A percentile compares a stretch with the other conserved stretches of the same genome.
phyloP scores from a whole-genome alignment of 2,888 invertebrate species.

The Endomychus coccineus region DNA sequence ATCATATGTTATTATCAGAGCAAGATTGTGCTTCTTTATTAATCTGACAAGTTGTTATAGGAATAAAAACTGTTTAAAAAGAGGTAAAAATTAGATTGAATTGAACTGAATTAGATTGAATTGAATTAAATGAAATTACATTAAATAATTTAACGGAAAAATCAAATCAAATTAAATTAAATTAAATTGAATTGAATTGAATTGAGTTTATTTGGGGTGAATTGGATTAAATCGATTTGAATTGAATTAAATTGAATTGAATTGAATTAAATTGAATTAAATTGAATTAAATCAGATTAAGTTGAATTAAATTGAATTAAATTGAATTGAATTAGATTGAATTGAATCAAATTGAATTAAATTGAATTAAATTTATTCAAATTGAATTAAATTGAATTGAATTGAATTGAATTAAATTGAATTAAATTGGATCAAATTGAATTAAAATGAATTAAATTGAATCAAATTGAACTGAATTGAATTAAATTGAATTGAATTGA shows the following conservation, averaged over 20 bases:
- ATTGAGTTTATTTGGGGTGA: too few relatives aligned
- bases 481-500: constrained; percentile 1
- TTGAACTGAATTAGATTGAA: constrained; percentile 1
- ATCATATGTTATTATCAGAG: too few relatives aligned
- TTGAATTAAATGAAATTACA: not conserved
- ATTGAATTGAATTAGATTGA: not conserved
- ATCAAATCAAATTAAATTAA: not conserved
- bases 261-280: constrained; percentile 1
- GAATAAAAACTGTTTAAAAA: too few relatives aligned
- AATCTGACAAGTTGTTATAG: too few relatives aligned
- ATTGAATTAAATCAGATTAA: not conserved
- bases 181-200: constrained; percentile 1
- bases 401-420: not conserved
- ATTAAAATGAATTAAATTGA: too few relatives aligned
- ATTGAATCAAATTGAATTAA: not conserved
- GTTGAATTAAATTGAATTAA: constrained; percentile 1
- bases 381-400: constrained; percentile 1
- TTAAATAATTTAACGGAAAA: not conserved
- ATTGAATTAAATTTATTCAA: not conserved
- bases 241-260: not conserved
- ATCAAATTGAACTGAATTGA: too few relatives aligned
- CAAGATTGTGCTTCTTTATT: too few relatives aligned
- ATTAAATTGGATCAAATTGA: constrained; percentile 1
- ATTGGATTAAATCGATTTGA: not conserved
- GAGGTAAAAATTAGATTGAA: too few relatives aligned